A percentile compares a stretch with the other conserved stretches of the same genome.
These are phyloP conservation scores for Apostichopus leukothele DNA, from an alignment of 53 echinoderm and acorn worm species.

Conservation along the genomic window DNA sequence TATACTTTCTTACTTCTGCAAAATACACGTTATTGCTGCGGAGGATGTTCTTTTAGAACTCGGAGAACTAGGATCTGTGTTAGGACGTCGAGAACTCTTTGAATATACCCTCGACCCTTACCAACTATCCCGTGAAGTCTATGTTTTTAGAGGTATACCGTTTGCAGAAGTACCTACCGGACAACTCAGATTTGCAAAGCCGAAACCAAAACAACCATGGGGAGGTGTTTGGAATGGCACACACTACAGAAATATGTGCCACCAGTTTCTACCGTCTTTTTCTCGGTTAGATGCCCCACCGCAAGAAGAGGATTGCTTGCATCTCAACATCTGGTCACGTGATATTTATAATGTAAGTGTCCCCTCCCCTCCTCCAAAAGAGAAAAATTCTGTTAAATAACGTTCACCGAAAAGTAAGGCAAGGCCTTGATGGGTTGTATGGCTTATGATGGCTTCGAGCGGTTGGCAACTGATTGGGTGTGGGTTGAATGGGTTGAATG, in stretches of 20 bases:
- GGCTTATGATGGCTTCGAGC: too few relatives aligned
- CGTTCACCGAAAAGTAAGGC: too few relatives aligned
- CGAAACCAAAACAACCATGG: constrained; percentile 23
- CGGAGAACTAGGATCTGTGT: constrained; percentile 8
- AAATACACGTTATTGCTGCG: neutral
- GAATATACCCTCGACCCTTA: neutral
- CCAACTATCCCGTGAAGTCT: neutral
- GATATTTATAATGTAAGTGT: neutral
- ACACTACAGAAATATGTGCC: constrained; percentile 7
- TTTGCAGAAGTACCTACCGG: constrained; percentile 24
- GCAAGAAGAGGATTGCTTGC: constrained; percentile 1
- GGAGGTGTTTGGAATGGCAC: constrained; percentile 14
- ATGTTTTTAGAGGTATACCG: constrained; percentile 25
- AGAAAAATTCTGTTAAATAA: too few relatives aligned
- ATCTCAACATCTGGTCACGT: neutral
- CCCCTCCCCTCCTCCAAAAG: too few relatives aligned
- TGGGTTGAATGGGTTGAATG: too few relatives aligned
- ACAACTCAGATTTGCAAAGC: constrained; percentile 29
- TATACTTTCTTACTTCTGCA: too few relatives aligned
- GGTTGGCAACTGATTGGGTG: too few relatives aligned
- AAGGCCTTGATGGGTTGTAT: too few relatives aligned
- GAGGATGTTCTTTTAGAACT: constrained; percentile 1
- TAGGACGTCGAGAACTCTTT: constrained; percentile 9
- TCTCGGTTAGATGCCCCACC: neutral
- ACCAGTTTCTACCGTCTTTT: constrained; percentile 7